Percentiles rank a stretch among this genome's conserved stretches.
Evolutionary conservation across 2,888 invertebrate genomes (phyloP).

Genomic region (Chorisops tibialis): DNA sequence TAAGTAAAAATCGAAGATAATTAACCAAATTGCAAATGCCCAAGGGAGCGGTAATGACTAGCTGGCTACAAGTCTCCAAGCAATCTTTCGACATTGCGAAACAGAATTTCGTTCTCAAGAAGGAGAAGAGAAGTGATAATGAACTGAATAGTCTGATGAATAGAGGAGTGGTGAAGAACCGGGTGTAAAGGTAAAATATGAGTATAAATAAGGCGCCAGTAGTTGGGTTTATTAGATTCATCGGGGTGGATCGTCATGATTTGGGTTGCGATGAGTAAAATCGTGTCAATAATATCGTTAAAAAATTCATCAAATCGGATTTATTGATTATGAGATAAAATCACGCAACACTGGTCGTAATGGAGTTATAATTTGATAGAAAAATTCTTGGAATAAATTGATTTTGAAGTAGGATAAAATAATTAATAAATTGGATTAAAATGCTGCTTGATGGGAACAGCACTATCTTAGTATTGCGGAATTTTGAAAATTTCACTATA

Average conservation of each 20-base stretch:
- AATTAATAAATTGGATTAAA: too few relatives aligned
- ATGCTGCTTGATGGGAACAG: too few relatives aligned
- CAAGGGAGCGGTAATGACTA: conserved; percentile 14
- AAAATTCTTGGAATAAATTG: too few relatives aligned
- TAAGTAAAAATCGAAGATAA: conserved; percentile 28
- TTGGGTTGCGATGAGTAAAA: conserved; percentile 1
- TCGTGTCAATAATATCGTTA: conserved; percentile 9
- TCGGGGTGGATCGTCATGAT: background rate
- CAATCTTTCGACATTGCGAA: background rate
- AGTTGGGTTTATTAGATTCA: conserved; percentile 14
- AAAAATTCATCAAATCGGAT: background rate
- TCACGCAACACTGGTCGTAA: too few relatives aligned
- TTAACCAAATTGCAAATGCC: conserved; percentile 29
- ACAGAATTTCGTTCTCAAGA: background rate
- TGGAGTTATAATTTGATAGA: too few relatives aligned
- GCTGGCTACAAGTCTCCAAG: background rate
- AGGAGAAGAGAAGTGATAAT: background rate
- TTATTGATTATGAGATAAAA: background rate
- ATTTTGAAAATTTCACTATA: too few relatives aligned
- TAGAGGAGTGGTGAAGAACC: too few relatives aligned
- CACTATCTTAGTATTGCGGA: too few relatives aligned
- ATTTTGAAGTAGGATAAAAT: too few relatives aligned
- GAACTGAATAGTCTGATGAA: too few relatives aligned
- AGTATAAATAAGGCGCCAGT: conserved; percentile 11
- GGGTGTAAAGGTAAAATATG: background rate